phyloP scores from a whole-genome alignment of 2,797 vertebrate species.

The Ptychadena robeensis region DNA sequence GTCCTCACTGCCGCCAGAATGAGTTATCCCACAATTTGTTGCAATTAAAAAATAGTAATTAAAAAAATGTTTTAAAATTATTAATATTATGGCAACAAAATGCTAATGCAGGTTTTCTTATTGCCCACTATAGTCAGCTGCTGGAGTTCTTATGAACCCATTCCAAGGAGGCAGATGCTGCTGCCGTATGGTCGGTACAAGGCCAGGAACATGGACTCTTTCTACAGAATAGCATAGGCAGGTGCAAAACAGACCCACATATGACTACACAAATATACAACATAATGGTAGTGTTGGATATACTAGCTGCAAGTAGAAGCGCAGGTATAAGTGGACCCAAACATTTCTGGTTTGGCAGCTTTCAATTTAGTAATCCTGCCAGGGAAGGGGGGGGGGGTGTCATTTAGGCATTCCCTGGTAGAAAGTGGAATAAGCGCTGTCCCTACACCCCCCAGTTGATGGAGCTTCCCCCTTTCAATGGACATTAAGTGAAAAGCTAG shows the following conservation, averaged over 20 bases:
- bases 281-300: too few species aligned
- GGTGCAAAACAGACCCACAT: neutral
- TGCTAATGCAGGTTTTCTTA: conserved; percentile 52
- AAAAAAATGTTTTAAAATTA: conserved; percentile 48
- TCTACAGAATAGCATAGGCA: conserved; percentile 7
- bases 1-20: neutral
- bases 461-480: too few species aligned
- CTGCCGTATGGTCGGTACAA: conserved; percentile 18
- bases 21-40: conserved; percentile 31
- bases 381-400: too few species aligned
- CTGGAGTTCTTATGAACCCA: conserved; percentile 52
- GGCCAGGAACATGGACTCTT: neutral
- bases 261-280: neutral
- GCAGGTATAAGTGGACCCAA: too few species aligned
- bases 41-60: conserved; percentile 45
- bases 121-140: conserved; percentile 52
- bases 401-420: too few species aligned
- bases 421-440: too few species aligned
- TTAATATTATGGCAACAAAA: conserved; percentile 52
- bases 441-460: too few species aligned
- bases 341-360: too few species aligned
- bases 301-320: too few species aligned
- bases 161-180: conserved; percentile 58
- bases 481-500: too few species aligned
- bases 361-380: too few species aligned